Evolutionary conservation across 2,888 invertebrate genomes (phyloP).

Genomic region (Penaeus monodon): DNA sequence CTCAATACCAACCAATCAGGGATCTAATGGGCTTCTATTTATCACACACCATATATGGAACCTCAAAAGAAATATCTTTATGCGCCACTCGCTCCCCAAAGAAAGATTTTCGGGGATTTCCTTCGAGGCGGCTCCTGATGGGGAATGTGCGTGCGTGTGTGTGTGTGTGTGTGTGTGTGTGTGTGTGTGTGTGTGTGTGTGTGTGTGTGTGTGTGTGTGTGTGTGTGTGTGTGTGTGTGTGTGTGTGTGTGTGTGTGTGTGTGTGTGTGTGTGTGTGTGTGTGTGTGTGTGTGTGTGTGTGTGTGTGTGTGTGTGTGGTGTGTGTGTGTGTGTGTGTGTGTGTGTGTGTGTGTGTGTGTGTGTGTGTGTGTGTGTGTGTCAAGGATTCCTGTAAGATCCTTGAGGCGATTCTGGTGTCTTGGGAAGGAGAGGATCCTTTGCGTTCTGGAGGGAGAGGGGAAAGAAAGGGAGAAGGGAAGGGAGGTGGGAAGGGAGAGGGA

Average conservation of each 20-base stretch:
- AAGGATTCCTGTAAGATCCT: too few relatives aligned
- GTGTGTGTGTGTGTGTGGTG: neutral
- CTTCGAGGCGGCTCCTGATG: neutral
- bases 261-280: too few relatives aligned
- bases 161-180: neutral
- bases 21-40: slow-evolving; percentile 12
- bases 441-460: too few relatives aligned
- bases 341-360: too few relatives aligned
- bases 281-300: neutral
- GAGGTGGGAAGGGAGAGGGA: too few relatives aligned
- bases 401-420: too few relatives aligned
- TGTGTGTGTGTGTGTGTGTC: too few relatives aligned
- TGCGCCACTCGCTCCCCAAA: neutral
- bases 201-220: too few relatives aligned
- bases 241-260: too few relatives aligned
- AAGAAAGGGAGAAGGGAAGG: too few relatives aligned
- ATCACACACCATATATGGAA: slow-evolving; percentile 11
- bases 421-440: too few relatives aligned
- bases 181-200: neutral
- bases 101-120: slow-evolving; percentile 10
- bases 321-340: neutral
- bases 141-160: neutral
- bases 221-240: too few relatives aligned
- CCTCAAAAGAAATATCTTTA: slow-evolving; percentile 10
- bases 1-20: neutral